Conservation (phyloP, 2,113 vertebrate species). For the Brachyhypopomus gauderio region DNA sequence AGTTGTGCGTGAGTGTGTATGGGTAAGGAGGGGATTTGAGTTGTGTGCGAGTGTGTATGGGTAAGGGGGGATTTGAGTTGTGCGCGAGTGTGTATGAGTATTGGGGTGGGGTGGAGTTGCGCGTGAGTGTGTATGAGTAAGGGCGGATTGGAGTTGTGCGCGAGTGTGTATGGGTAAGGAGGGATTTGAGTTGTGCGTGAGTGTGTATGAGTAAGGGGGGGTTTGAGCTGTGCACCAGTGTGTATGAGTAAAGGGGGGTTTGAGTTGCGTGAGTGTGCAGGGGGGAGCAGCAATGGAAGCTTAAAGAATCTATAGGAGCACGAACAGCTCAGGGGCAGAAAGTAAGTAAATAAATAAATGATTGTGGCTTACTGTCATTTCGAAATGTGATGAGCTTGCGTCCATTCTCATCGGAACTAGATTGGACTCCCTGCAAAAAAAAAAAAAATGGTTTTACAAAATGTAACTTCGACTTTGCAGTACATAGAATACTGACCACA, state of each 20-base stretch:
- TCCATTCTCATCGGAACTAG: constrained; percentile 63
- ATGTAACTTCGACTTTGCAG: background rate
- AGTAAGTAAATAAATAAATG: background rate
- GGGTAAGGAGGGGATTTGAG: no score
- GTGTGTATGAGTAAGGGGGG: background rate
- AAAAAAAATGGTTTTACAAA: background rate
- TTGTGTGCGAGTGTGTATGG: no score
- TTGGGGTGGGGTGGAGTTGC: background rate
- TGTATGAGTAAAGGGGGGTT: background rate
- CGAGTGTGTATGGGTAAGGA: background rate
- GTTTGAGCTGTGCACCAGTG: background rate
- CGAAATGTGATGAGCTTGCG: constrained; percentile 69
- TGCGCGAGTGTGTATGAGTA: background rate
- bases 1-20: no score
- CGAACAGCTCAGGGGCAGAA: background rate
- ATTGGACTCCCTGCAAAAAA: constrained; percentile 61
- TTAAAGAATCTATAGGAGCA: background rate
- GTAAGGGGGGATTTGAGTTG: no score
- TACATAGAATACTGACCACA: background rate
- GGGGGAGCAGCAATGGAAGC: constrained; percentile 3
- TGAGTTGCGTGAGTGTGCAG: background rate
- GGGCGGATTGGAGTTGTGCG: constrained; percentile 10
- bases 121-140: background rate
- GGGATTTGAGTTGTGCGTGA: background rate
- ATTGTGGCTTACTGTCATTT: constrained; percentile 73